Percentiles rank a stretch among this genome's conserved stretches.
Conservation (phyloP, 2,113 vertebrate genomes). For the Micromys minutus region DNA sequence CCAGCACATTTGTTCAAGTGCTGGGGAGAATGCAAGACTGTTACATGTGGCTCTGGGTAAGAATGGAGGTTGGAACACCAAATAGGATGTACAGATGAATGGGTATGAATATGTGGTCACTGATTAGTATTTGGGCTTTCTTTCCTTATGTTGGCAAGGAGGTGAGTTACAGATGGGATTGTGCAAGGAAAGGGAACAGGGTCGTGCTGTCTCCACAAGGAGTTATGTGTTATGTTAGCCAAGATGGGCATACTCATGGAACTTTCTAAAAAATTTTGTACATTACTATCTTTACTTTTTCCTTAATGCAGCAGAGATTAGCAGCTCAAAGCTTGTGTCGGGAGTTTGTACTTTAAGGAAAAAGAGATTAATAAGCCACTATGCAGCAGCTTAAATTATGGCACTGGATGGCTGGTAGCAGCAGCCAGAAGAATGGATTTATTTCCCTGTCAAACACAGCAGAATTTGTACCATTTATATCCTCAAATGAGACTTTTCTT, state of each 20-base stretch:
- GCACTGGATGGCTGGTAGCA: slow-evolving; percentile 11
- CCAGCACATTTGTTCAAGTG: not conserved
- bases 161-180: not conserved
- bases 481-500: slow-evolving; percentile 56
- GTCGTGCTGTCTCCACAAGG: not conserved
- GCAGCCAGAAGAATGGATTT: slow-evolving; percentile 55
- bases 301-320: slow-evolving; percentile 22
- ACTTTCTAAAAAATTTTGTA: slow-evolving; percentile 23
- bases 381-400: slow-evolving; percentile 62
- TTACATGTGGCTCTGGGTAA: not conserved
- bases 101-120: not conserved
- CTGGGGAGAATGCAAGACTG: not conserved
- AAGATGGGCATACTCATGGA: not conserved
- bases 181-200: not conserved
- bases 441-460: slow-evolving; percentile 56
- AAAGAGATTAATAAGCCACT: slow-evolving; percentile 58
- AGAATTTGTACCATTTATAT: slow-evolving; percentile 61
- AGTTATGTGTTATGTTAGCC: not conserved
- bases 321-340: slow-evolving; percentile 4
- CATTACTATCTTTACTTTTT: slow-evolving; percentile 25
- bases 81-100: not conserved
- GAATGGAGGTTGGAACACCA: not conserved
- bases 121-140: not conserved
- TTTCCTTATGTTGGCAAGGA: not conserved
- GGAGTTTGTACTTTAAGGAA: slow-evolving; percentile 47